These are phyloP conservation scores for Meteorus sp. DNA, from an alignment of 1,140 invertebrate genomes.

Conservation along the genomic window DNA sequence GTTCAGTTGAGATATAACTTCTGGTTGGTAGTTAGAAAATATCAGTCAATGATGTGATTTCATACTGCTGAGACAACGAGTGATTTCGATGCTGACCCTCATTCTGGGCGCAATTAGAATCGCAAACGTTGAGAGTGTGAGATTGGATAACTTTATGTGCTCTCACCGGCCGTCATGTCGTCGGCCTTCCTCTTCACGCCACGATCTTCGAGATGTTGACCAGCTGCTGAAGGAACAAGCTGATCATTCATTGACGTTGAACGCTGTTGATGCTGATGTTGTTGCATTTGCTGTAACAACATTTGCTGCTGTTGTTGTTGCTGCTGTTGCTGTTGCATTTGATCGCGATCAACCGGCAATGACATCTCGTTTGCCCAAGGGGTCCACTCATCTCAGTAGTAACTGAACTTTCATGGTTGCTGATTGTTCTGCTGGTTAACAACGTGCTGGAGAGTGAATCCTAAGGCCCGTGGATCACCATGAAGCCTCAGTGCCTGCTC, in stretches of 20 bases:
- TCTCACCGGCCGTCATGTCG: constrained; percentile 45
- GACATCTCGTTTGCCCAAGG: constrained; percentile 47
- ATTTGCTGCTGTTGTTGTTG: constrained; percentile 35
- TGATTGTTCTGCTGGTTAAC: constrained; percentile 63
- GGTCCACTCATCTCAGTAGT: constrained; percentile 64
- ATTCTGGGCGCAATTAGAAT: constrained; percentile 48
- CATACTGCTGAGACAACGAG: constrained; percentile 56
- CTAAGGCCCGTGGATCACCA: constrained; percentile 67
- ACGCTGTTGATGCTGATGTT: constrained; percentile 37
- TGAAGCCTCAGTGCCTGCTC: constrained; percentile 81
- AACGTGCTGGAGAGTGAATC: constrained; percentile 66
- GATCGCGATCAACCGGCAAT: constrained; percentile 28
- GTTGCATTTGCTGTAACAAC: constrained; percentile 37
- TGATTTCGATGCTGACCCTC: constrained; percentile 50
- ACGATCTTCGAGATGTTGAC: constrained; percentile 45
- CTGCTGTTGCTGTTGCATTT: constrained; percentile 29
- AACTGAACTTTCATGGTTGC: constrained; percentile 67
- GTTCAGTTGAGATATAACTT: constrained; percentile 9
- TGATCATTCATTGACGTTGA: constrained; percentile 44
- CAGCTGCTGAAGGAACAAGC: constrained; percentile 31
- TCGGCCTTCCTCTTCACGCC: constrained; percentile 55
- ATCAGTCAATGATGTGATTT: background rate
- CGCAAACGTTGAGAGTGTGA: background rate
- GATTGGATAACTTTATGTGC: constrained; percentile 17
- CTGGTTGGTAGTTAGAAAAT: too few species aligned